Conservation (phyloP, 2,797 vertebrate genomes). For the Semotilus atromaculatus region DNA sequence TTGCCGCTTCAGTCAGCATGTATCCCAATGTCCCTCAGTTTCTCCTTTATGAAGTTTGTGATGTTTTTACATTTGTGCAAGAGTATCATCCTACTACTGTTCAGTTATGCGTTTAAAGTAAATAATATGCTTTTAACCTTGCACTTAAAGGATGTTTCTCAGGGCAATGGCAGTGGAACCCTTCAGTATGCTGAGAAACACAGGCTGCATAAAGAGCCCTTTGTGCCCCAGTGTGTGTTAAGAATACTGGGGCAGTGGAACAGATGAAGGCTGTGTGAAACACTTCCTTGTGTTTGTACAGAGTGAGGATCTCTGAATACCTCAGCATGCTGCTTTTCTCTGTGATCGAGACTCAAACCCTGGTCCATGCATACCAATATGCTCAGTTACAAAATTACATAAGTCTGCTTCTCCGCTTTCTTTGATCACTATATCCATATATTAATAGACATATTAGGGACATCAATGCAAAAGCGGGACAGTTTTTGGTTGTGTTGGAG, state of each 20-base stretch:
- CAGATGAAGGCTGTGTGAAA: constrained; percentile 73
- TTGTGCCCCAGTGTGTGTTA: constrained; percentile 68
- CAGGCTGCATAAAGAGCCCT: constrained; percentile 76
- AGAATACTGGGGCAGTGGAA: constrained; percentile 52
- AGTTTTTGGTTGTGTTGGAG: not conserved
- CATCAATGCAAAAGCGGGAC: not conserved
- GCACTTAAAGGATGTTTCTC: constrained; percentile 21
- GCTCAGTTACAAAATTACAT: not conserved
- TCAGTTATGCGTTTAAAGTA: not conserved
- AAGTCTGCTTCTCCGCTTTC: not conserved
- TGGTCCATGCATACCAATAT: constrained; percentile 39
- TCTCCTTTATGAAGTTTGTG: not conserved
- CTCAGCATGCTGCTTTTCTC: constrained; percentile 58
- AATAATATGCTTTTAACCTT: not conserved
- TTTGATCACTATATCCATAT: not conserved
- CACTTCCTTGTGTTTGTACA: constrained; percentile 71
- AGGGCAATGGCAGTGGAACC: constrained; percentile 65
- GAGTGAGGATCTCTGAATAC: constrained; percentile 66
- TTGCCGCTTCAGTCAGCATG: not conserved
- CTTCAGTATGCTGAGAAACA: constrained; percentile 67
- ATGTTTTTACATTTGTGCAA: not conserved
- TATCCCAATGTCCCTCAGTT: not conserved
- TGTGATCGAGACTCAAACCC: constrained; percentile 29
- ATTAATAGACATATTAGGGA: not conserved
- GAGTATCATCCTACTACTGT: not conserved